Base-by-base conservation (phyloP, 2,797 vertebrate species). In the Takifugu ocellatus region DNA sequence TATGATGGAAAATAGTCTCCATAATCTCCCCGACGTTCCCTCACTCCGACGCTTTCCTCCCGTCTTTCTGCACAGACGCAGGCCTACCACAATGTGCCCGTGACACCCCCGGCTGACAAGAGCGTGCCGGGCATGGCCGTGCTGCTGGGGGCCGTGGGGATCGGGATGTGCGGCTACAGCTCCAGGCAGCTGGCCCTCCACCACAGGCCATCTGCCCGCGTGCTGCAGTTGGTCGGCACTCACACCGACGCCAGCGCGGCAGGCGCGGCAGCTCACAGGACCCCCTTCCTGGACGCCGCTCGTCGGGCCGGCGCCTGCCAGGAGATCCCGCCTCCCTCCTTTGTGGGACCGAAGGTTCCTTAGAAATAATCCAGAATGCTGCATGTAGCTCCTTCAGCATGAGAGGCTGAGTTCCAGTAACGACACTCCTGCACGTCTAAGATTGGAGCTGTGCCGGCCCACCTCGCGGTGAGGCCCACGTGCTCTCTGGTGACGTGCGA, bases 141-240 rank as follows among this genome's bases (percentile, higher is more conserved):
- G 84, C 63, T 89, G 60, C 71, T 90, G 67, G 87, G 89, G 52
- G 84, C 87, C 2, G 39, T 90, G 68, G 90, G 88, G 25, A 85
- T 91, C n/a, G 86, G 81, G 25, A 73, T 91, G 88, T 92, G 89
- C 3, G 79, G 89, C 58, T 89, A 90, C 84, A 90, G 89, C 84
- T 90, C 88, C 70, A 82, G 75, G 52, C 88, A 90, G 80, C 54
- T 91, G 71, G 74, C 89, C 58, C 78, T 91, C 43, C 62, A 90
- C 83, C 88, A 91, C 74, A 70, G 81, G 46, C 89, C 88, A 64
- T 89, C 88, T 2, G 24, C 80, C n/a, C 83, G 83, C 0, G 84
- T 90, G 74, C 77, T 90, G 64, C 84, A 84, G 61, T 85, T 79
- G 80, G 59, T 75, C 14, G 85, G 84, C 61, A 67, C 77, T 1